These are phyloP conservation scores for Cygnus atratus DNA, from an alignment of 2,113 vertebrate species.

Conservation along the genomic window DNA sequence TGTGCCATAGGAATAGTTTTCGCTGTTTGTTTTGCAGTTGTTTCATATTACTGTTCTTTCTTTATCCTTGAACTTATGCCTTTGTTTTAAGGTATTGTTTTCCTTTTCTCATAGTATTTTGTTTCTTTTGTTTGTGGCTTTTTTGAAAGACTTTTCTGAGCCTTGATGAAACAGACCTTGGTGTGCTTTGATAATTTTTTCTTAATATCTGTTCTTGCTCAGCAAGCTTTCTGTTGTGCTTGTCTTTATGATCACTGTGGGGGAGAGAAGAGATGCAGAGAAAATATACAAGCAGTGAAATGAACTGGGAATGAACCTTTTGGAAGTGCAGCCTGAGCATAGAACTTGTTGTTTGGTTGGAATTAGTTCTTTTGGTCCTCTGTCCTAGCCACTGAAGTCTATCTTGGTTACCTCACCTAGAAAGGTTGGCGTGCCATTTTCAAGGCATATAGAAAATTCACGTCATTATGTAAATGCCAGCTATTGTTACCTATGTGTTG, in stretches of 20 bases:
- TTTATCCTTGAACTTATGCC: neutral
- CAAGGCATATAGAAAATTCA: neutral
- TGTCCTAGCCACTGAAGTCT: neutral
- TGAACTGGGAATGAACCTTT: neutral
- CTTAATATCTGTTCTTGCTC: neutral
- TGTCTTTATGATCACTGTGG: neutral
- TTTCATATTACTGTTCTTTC: neutral
- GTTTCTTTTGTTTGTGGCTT: neutral
- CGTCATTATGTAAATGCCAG: neutral
- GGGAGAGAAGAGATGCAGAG: neutral
- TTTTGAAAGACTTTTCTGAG: neutral
- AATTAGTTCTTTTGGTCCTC: neutral
- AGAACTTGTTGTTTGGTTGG: neutral
- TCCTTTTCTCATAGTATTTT: neutral
- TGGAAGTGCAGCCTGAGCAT: neutral
- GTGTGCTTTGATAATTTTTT: neutral
- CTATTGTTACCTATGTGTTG: neutral
- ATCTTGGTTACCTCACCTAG: neutral
- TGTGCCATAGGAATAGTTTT: neutral
- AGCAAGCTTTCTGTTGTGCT: neutral
- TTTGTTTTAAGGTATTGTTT: neutral
- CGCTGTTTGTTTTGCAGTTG: neutral
- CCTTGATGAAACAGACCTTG: neutral
- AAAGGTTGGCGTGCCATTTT: neutral
- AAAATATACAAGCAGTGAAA: neutral